Evolutionary conservation across 1,140 invertebrate species (phyloP), one percentile per base, ranked within the genome.

Genomic region (Pseudomyrmex sp.): DNA sequence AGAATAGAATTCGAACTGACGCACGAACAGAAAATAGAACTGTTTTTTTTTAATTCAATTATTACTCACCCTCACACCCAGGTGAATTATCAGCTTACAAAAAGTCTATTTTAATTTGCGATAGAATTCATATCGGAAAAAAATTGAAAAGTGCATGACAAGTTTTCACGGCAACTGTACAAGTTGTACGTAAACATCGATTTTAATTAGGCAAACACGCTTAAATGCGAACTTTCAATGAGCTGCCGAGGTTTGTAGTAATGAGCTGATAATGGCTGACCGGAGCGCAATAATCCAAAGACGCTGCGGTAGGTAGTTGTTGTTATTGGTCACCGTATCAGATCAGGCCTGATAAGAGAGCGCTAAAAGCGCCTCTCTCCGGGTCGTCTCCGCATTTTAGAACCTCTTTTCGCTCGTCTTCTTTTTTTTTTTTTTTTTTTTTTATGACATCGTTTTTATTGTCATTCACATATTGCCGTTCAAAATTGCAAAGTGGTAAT

Each of bases 251-350:
- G 83, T 87, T 84, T 75, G 76, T 88, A 89, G 85, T 89, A 89
- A 90, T 87, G 89, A 87, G 79, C 80, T 86, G 76, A 85, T 89
- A 87, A 89, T 82, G 83, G 61, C 61, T 83, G 88, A 79, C 26
- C 15, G n/a, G 79, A 82, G 85, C 76, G 35, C 35, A 35, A 87
- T 85, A 88, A 89, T 85, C 86, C 77, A 72, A 59, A 68, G 66
- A 63, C 86, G 79, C 91, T 92, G 91, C 91, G 91, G 91, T 92
- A 92, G 91, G 91, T 92, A 91, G 90, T 80, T 73, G 20, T 77
- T 80, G 85, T 87, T 88, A 91, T 88, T 85, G 88, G 80, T 84
- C 65, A 89, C 82, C 85, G 82, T 91, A 92, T 92, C 90, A 90
- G 90, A 91, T 91, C 87, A 86, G 87, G 62, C 20, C 87, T 91